Conservation (phyloP, 2,113 vertebrate species). For the Polyodon spathula region DNA sequence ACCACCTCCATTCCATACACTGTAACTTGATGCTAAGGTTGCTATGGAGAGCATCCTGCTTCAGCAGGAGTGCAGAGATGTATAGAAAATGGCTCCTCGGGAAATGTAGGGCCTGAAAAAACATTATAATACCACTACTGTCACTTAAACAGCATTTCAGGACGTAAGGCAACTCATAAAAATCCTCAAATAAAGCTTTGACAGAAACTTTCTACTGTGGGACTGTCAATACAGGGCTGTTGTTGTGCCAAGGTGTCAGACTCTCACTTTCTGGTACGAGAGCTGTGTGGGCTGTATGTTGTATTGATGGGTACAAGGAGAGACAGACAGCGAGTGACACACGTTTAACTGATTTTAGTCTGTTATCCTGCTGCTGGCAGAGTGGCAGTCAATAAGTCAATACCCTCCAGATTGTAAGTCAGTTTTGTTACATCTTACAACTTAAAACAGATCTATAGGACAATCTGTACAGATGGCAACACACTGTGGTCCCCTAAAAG, state of each 20-base stretch:
- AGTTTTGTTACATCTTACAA: slow-evolving; percentile 47
- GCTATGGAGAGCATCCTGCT: slow-evolving; percentile 39
- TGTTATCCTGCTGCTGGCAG: slow-evolving; percentile 41
- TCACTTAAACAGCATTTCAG: too few species aligned
- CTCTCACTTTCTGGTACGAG: too few species aligned
- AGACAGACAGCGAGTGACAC: slow-evolving; percentile 34
- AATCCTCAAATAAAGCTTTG: too few species aligned
- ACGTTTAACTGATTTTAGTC: slow-evolving; percentile 51
- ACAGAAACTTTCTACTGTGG: too few species aligned
- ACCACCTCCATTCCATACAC: slow-evolving; percentile 32
- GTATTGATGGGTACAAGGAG: slow-evolving; percentile 28
- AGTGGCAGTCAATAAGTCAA: slow-evolving; percentile 54
- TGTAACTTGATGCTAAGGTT: slow-evolving; percentile 45
- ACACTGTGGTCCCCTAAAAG: slow-evolving; percentile 18
- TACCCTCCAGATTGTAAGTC: slow-evolving; percentile 51
- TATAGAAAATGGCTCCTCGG: not conserved
- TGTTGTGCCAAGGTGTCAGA: too few species aligned
- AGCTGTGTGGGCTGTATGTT: slow-evolving; percentile 27
- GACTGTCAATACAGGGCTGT: too few species aligned
- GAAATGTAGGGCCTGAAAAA: too few species aligned
- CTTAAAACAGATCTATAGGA: slow-evolving; percentile 46
- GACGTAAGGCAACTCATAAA: too few species aligned
- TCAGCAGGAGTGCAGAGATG: not conserved
- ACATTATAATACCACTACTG: too few species aligned
- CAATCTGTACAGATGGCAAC: slow-evolving; percentile 49